Conservation (phyloP, 2,113 vertebrate species). For the Caloenas nicobarica region DNA sequence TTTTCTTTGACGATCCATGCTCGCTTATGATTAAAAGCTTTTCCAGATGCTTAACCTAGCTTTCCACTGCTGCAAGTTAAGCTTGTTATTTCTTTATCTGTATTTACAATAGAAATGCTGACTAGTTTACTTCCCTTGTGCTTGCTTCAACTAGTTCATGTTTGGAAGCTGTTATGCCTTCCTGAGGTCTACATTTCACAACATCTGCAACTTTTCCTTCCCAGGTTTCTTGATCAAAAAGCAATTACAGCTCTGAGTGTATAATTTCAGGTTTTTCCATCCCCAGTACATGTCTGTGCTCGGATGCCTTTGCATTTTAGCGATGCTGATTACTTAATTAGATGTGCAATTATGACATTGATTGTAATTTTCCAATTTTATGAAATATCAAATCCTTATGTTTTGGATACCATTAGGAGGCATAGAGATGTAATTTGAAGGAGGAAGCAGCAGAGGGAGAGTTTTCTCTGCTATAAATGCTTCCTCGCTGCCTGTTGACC, state of each 20-base stretch:
- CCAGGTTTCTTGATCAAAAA: not conserved
- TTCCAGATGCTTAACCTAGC: not conserved
- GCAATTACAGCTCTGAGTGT: constrained; percentile 30
- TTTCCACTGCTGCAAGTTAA: not conserved
- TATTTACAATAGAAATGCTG: not conserved
- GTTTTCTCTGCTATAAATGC: constrained; percentile 63
- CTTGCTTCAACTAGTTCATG: not conserved
- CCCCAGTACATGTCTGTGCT: not conserved
- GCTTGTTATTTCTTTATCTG: not conserved
- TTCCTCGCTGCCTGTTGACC: constrained; percentile 22
- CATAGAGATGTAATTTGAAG: constrained; percentile 61
- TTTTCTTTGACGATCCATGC: not conserved
- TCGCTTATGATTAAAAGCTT: not conserved
- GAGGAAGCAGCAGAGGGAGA: constrained; percentile 72
- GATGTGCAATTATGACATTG: constrained; percentile 53
- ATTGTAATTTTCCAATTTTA: constrained; percentile 62
- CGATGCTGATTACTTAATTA: constrained; percentile 70
- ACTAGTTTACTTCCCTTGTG: not conserved
- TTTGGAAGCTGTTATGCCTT: not conserved
- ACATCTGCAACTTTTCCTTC: not conserved
- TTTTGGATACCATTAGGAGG: not conserved
- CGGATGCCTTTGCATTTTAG: constrained; percentile 57
- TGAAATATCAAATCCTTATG: constrained; percentile 1
- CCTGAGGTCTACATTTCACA: not conserved
- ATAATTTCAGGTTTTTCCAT: constrained; percentile 59